These are phyloP conservation scores for Carassius gibelio DNA, from an alignment of 2,113 vertebrate species.

Conservation along the genomic window DNA sequence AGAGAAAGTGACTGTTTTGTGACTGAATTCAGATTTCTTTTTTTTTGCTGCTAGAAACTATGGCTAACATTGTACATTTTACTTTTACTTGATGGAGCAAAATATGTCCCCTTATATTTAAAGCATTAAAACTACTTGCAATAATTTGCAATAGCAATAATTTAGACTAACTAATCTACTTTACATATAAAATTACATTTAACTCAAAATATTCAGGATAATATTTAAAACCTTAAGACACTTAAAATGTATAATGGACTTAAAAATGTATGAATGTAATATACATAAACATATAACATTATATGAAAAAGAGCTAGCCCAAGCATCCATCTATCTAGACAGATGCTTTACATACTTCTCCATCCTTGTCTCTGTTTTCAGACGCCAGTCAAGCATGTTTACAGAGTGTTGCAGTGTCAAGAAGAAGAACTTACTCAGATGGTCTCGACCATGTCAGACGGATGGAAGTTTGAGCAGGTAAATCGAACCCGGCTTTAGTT, in stretches of 20 bases:
- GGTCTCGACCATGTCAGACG: slow-evolving; percentile 99
- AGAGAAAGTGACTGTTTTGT: no score
- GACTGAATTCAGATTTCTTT: not conserved
- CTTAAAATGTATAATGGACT: not conserved
- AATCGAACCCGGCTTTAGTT: slow-evolving; percentile 38
- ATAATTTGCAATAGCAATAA: not conserved
- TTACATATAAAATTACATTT: not conserved
- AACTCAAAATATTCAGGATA: not conserved
- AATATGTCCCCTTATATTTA: not conserved
- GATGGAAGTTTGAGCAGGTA: slow-evolving; percentile 99
- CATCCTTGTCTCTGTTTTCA: slow-evolving; percentile 57
- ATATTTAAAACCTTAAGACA: not conserved
- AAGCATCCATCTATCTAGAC: not conserved
- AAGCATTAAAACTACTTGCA: not conserved
- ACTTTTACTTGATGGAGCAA: not conserved
- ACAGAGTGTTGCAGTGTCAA: slow-evolving; percentile 97
- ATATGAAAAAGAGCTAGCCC: no score
- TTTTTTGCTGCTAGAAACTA: no score
- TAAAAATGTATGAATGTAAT: no score
- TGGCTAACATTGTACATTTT: not conserved
- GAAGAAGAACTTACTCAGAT: slow-evolving; percentile 98
- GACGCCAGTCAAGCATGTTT: slow-evolving; percentile 95
- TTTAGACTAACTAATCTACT: not conserved
- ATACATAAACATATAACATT: no score
- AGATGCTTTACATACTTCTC: not conserved